Percentiles rank a stretch among this genome's conserved stretches.
Conservation (phyloP, 2,888 invertebrate genomes). For the Malthinus flaveolus region DNA sequence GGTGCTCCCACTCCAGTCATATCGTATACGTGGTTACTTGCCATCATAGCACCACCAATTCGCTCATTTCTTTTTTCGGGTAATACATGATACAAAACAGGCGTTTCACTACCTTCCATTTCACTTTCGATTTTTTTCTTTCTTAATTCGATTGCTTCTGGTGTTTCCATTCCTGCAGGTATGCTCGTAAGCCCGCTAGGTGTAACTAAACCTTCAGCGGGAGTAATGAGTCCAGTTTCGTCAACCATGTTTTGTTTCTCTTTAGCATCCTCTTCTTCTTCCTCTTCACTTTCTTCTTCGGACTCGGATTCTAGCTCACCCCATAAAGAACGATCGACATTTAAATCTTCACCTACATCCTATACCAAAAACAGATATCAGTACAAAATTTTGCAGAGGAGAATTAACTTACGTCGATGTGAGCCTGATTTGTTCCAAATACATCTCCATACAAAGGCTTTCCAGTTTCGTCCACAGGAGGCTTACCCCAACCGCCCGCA, state of each 20-base stretch:
- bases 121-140: constrained; percentile 96
- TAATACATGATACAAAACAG: constrained; percentile 91
- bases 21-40: constrained; percentile 97
- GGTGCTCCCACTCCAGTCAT: constrained; percentile 70
- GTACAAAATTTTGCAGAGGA: too few species aligned
- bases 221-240: constrained; percentile 86
- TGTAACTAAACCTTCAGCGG: constrained; percentile 92
- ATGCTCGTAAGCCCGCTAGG: constrained; percentile 90
- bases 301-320: constrained; percentile 95
- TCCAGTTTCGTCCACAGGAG: constrained; percentile 97
- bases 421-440: constrained; percentile 81
- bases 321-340: constrained; percentile 94
- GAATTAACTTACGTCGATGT: constrained; percentile 66
- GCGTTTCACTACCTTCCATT: constrained; percentile 91
- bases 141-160: constrained; percentile 96
- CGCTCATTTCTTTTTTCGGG: constrained; percentile 93
- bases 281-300: constrained; percentile 73
- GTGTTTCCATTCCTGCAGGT: constrained; percentile 96
- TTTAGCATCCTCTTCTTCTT: constrained; percentile 70
- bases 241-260: constrained; percentile 63
- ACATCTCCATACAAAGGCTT: constrained; percentile 99
- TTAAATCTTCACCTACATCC: constrained; percentile 76
- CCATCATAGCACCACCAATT: constrained; percentile 94
- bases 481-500: constrained; percentile 99
- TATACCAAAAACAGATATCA: constrained; percentile 37